These are phyloP conservation scores for Drosophila lini DNA, from an alignment of 1,140 invertebrate genomes.

Conservation along the genomic window DNA sequence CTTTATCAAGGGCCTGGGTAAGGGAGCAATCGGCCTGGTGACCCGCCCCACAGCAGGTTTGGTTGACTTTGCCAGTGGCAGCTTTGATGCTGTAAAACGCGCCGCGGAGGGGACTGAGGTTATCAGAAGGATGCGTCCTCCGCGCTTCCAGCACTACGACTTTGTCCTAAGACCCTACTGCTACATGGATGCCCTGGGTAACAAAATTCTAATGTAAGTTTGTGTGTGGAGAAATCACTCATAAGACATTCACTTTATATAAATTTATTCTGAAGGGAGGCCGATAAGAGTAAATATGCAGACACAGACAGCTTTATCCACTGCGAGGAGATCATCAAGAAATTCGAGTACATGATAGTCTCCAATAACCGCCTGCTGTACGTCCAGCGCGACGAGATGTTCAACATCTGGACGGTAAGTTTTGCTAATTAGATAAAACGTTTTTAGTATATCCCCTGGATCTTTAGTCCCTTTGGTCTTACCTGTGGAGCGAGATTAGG, in stretches of 20 bases:
- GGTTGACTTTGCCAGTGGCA: slow-evolving; percentile 98
- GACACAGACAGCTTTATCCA: slow-evolving; percentile 94
- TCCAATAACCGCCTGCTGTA: slow-evolving; percentile 95
- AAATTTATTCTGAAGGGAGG: slow-evolving; percentile 86
- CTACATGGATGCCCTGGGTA: slow-evolving; percentile 93
- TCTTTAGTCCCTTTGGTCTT: slow-evolving; percentile 69
- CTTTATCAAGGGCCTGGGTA: slow-evolving; percentile 98
- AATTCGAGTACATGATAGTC: slow-evolving; percentile 92
- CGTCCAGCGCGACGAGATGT: slow-evolving; percentile 91
- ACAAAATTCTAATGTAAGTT: slow-evolving; percentile 90
- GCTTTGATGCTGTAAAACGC: slow-evolving; percentile 95
- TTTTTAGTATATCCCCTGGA: neutral
- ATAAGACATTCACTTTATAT: slow-evolving; percentile 1
- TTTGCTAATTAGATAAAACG: neutral
- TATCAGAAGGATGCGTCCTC: slow-evolving; percentile 90
- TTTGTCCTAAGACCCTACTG: slow-evolving; percentile 94
- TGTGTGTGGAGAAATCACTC: neutral
- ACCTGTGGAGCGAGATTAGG: slow-evolving; percentile 73
- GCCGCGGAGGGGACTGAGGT: slow-evolving; percentile 92
- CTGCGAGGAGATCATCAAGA: slow-evolving; percentile 89
- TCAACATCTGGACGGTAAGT: slow-evolving; percentile 90
- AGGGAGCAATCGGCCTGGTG: slow-evolving; percentile 97
- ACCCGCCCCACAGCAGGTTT: slow-evolving; percentile 97
- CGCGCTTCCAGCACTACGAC: slow-evolving; percentile 94
- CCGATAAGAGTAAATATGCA: slow-evolving; percentile 95